A percentile compares a stretch with the other conserved stretches of the same genome.
Evolutionary conservation across 2,888 invertebrate species (phyloP).

Genomic region (Dryadula phaetusa): DNA sequence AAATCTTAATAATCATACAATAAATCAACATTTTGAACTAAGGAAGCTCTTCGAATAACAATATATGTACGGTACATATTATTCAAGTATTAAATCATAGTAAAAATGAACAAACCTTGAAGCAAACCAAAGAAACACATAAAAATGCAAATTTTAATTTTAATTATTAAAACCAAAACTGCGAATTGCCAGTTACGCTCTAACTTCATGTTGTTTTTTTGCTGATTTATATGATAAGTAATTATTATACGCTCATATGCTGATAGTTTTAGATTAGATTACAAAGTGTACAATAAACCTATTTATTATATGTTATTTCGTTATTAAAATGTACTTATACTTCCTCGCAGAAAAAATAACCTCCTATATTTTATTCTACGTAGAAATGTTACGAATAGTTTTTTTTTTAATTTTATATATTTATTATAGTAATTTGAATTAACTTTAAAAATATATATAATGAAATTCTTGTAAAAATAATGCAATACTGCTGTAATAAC

Average conservation of each 20-base stretch:
- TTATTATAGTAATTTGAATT: no score
- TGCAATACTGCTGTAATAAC: no score
- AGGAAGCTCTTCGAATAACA: constrained; percentile 8
- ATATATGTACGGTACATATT: not conserved
- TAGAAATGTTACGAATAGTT: no score
- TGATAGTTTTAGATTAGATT: constrained; percentile 41
- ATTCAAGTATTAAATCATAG: not conserved
- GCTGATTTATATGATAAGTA: constrained; percentile 38
- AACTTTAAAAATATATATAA: no score
- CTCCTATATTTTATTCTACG: no score
- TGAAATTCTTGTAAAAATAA: no score
- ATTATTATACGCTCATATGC: constrained; percentile 38
- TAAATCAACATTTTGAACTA: not conserved
- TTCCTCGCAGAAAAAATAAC: not conserved
- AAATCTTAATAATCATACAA: not conserved
- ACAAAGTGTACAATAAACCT: constrained; percentile 18
- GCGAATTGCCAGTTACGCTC: constrained; percentile 25
- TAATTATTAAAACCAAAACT: constrained; percentile 8
- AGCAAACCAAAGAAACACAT: not conserved
- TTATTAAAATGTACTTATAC: not conserved
- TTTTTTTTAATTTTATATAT: no score
- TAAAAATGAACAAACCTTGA: not conserved
- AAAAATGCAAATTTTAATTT: not conserved
- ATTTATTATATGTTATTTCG: constrained; percentile 22
- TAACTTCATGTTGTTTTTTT: constrained; percentile 36